These are phyloP conservation scores for Cepphus grylle DNA, from an alignment of 2,113 vertebrate species.

Conservation along the genomic window DNA sequence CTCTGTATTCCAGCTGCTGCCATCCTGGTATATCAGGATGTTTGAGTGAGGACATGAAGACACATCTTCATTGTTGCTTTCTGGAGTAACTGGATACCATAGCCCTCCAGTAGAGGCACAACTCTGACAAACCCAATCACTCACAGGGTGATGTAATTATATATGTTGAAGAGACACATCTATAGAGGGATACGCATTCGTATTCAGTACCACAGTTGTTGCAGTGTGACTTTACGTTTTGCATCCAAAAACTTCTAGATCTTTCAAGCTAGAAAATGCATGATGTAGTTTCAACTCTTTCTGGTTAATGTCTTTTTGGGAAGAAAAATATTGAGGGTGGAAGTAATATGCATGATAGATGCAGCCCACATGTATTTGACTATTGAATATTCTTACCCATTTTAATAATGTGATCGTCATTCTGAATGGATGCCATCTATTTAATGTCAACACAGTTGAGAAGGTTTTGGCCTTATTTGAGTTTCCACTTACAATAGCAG, in stretches of 20 bases:
- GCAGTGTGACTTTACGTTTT: background rate
- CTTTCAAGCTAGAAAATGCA: background rate
- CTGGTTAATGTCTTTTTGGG: background rate
- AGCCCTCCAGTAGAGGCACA: background rate
- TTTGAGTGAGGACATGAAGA: background rate
- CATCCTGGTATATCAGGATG: background rate
- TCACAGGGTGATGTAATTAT: background rate
- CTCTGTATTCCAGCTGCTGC: background rate
- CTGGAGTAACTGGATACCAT: background rate
- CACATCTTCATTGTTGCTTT: background rate
- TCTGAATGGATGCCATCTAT: background rate
- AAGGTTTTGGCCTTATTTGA: background rate
- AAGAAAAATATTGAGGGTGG: background rate
- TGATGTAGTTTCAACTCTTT: background rate
- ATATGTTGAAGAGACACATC: background rate
- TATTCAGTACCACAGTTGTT: background rate
- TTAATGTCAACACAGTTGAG: background rate
- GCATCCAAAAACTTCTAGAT: background rate
- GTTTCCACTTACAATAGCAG: background rate
- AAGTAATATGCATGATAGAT: background rate
- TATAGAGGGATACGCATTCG: background rate
- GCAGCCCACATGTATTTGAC: background rate
- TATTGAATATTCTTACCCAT: background rate
- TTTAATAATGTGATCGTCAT: background rate
- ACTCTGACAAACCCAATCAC: background rate